These are phyloP conservation scores for Nemotelus pantherinus DNA, from an alignment of 2,888 invertebrate species.

Conservation along the genomic window DNA sequence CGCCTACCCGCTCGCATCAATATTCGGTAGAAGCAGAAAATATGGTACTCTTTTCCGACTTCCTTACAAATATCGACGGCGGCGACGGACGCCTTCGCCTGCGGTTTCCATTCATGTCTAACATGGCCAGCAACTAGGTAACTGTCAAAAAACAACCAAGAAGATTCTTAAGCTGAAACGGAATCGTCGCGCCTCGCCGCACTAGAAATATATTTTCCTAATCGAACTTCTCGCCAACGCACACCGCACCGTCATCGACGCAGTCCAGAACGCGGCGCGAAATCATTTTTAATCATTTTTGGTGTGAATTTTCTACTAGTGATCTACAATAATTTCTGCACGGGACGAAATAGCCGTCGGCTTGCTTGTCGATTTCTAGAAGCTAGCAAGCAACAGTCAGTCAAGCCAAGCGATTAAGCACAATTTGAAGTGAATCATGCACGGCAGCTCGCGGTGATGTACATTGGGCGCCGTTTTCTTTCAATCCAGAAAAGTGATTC, in stretches of 20 bases:
- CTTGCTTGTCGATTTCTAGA: neutral
- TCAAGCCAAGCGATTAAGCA: too few species aligned
- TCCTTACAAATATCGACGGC: neutral
- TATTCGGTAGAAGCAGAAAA: too few species aligned
- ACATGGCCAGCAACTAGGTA: neutral
- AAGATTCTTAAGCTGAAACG: too few species aligned
- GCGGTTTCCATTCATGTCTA: conserved; percentile 32
- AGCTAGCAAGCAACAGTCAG: neutral
- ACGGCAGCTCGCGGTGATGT: too few species aligned
- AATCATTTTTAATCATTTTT: conserved; percentile 11
- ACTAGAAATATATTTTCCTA: conserved; percentile 12
- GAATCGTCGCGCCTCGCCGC: neutral
- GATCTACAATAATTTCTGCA: conserved; percentile 1
- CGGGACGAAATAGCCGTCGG: conserved; percentile 16
- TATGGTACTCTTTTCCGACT: too few species aligned
- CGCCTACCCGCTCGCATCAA: neutral
- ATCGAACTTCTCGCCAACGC: conserved; percentile 29
- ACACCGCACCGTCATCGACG: neutral
- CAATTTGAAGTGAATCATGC: too few species aligned
- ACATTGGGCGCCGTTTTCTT: too few species aligned
- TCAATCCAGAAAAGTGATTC: too few species aligned
- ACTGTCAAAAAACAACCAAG: neutral
- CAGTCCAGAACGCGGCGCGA: neutral
- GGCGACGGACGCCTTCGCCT: neutral
- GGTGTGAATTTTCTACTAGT: conserved; percentile 2